Evolutionary conservation across 2,797 vertebrate genomes (phyloP).

Genomic region (Knipowitschia caucasica): DNA sequence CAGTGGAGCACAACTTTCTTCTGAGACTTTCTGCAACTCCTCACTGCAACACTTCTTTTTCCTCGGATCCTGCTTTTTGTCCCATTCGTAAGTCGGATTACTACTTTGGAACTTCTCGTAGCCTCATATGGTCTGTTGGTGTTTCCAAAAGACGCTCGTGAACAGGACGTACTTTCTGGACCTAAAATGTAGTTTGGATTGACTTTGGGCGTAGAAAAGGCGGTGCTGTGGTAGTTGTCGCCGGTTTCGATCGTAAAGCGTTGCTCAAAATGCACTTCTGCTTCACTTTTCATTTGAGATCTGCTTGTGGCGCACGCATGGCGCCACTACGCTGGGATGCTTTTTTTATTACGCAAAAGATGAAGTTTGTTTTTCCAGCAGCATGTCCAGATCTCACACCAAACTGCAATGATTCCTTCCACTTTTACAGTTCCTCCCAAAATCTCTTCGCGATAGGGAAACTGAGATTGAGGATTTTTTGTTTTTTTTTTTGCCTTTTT

Average conservation of each 20-base stretch:
- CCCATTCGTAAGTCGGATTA: constrained; percentile 61
- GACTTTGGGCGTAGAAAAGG: constrained; percentile 15
- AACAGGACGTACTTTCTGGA: constrained; percentile 38
- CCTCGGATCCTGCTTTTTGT: constrained; percentile 38
- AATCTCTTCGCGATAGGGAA: neutral
- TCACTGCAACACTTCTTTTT: constrained; percentile 36
- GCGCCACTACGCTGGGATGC: constrained; percentile 52
- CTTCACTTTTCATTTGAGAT: neutral
- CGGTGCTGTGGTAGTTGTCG: neutral
- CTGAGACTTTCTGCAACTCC: constrained; percentile 41
- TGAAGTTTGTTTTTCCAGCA: constrained; percentile 42
- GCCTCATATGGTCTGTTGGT: constrained; percentile 10
- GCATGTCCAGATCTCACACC: constrained; percentile 10
- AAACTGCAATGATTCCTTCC: neutral
- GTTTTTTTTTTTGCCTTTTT: neutral
- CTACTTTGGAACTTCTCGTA: constrained; percentile 5
- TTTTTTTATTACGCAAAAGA: constrained; percentile 27
- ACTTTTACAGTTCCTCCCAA: neutral
- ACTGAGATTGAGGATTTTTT: neutral
- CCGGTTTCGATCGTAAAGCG: neutral
- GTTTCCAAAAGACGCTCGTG: constrained; percentile 7
- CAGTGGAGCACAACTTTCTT: constrained; percentile 53
- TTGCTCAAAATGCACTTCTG: neutral
- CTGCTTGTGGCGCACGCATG: constrained; percentile 26
- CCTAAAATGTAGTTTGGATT: constrained; percentile 43